Base-by-base conservation (phyloP, 64 coral and sea anemone species). In the Pocillopora damicornis region DNA sequence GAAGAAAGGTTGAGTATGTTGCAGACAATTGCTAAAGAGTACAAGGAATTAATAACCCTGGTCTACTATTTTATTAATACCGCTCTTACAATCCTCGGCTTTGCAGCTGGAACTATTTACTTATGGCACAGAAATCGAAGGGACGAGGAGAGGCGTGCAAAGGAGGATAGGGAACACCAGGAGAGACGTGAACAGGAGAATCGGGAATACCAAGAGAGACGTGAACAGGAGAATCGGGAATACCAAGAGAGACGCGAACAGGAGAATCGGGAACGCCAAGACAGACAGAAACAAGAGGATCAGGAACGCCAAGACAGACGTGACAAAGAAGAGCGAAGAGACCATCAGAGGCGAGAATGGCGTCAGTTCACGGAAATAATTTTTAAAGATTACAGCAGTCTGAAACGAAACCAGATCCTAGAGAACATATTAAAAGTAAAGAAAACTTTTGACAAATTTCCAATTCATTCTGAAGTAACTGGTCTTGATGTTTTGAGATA, bases 401-500 rank as follows among this genome's bases (percentile, higher is more conserved):
- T 80, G 23, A 80, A 61, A 5, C 23, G 4, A 62, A 35, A 80
- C 13, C 15, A 63, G 12, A 80, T 36, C 78, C 59, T 14, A 62
- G 11, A 14, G 59, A 61, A 35, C 2, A 35, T 63, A 15, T 80
- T 30, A 34, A 16, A 80, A 5, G n/a, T 80, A 0, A 80, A 34
- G 7, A 26, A 61, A 16, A 17, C 58, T 15, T 63, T 61, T 12
- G 26, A 15, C 15, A 80, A 35, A 4, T 15, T 63, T 80, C 22
- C 30, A 8, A 63, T 80, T 1, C 6, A 35, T 30, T 26, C 23
- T 15, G 11, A 5, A 60, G 63, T 62, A 16, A 63, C 22, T 15
- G 78, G 78, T 25, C 22, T 61, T 63, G 78, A 80, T 80, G 78
- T 80, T 14, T 35, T 80, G 34, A 62, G 78, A 13, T 80, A 61